phyloP scores from a whole-genome alignment of 1,140 invertebrate genomes.

The Leptinotarsa undecemlineata region DNA sequence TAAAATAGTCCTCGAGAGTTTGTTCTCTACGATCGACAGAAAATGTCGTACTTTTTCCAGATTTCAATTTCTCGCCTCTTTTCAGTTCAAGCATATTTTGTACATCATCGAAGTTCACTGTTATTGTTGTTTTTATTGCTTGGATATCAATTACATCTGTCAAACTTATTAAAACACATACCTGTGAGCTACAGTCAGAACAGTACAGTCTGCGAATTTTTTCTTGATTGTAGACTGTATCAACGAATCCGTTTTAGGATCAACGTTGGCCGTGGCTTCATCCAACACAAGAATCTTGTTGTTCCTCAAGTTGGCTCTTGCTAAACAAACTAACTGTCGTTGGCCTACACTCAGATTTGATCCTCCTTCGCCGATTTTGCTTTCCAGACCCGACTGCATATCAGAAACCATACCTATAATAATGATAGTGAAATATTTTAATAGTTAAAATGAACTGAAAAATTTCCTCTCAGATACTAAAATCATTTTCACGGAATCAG shows the following conservation, averaged over 20 bases:
- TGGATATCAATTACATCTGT: not conserved
- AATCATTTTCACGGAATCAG: no score
- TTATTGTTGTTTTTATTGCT: no score
- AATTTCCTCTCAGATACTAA: no score
- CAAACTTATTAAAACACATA: not conserved
- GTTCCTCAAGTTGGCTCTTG: conserved; percentile 70
- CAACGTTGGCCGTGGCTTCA: conserved; percentile 76
- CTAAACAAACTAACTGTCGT: conserved; percentile 76
- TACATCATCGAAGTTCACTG: no score
- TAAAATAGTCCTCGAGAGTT: no score
- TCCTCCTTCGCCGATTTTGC: conserved; percentile 64
- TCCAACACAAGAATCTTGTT: conserved; percentile 71
- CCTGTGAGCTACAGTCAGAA: conserved; percentile 66
- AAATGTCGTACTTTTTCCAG: no score
- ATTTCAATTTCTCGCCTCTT: no score
- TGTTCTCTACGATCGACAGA: not conserved
- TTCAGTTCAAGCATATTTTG: no score
- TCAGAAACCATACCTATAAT: conserved; percentile 50
- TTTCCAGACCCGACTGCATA: conserved; percentile 53
- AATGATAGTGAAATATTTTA: not conserved
- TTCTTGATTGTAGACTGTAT: conserved; percentile 68
- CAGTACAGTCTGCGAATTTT: conserved; percentile 65
- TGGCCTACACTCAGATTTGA: conserved; percentile 73
- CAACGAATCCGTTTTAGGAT: conserved; percentile 65
- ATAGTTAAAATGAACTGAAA: no score